Conservation (phyloP, 2,888 invertebrate genomes). For the Oscheius onirici region DNA sequence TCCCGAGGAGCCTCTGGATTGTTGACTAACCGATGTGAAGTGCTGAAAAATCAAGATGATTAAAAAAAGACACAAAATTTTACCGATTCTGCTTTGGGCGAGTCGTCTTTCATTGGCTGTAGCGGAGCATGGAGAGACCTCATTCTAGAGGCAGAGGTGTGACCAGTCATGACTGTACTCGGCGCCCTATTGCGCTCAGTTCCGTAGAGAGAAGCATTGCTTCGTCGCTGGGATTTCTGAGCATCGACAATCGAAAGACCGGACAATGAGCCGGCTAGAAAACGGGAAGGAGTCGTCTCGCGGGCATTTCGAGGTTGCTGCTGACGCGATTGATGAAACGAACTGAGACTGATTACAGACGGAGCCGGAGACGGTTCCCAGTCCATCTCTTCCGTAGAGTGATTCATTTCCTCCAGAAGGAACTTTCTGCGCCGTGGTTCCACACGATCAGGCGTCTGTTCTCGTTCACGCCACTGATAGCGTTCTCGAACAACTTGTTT, state of each 20-base stretch:
- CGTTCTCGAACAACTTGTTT: constrained; percentile 14
- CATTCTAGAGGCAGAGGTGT: background rate
- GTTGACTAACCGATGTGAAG: constrained; percentile 27
- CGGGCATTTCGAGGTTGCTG: background rate
- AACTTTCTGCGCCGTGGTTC: background rate
- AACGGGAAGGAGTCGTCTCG: constrained; percentile 20
- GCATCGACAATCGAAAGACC: background rate
- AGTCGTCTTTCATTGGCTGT: background rate
- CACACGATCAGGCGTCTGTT: constrained; percentile 9
- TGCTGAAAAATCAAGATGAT: background rate
- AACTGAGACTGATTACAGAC: constrained; percentile 1
- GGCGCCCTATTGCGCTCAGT: background rate
- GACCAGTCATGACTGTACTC: background rate
- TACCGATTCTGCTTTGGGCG: constrained; percentile 3
- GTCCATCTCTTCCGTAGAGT: constrained; percentile 42
- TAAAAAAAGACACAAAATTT: background rate
- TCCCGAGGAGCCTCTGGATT: background rate
- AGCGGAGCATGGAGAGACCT: background rate
- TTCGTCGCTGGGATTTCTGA: background rate
- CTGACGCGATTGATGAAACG: background rate
- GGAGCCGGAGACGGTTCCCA: constrained; percentile 47
- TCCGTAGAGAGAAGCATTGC: background rate
- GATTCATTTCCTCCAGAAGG: background rate
- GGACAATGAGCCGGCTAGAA: constrained; percentile 16
- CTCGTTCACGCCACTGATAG: constrained; percentile 35